phyloP scores from a whole-genome alignment of 2,797 vertebrate genomes.

The Intellagama lesueurii region DNA sequence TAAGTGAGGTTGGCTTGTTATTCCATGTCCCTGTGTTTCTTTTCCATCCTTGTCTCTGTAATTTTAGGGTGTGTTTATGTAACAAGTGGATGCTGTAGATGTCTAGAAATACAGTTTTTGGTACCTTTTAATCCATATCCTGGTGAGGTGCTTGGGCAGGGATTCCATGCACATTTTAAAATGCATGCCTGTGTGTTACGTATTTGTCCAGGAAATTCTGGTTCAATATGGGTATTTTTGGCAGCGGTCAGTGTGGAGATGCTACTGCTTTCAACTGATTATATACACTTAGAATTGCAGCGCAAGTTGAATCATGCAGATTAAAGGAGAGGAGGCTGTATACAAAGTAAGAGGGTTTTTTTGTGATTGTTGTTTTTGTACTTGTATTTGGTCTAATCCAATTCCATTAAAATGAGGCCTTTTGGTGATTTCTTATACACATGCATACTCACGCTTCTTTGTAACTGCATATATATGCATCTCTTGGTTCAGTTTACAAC shows the following conservation, averaged over 20 bases:
- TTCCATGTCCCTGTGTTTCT: neutral
- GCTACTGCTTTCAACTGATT: neutral
- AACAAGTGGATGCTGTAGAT: neutral
- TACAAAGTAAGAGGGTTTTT: neutral
- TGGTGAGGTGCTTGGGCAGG: too few species aligned
- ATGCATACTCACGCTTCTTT: conserved; percentile 21
- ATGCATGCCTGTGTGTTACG: neutral
- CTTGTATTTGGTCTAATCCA: neutral
- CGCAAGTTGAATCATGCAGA: neutral
- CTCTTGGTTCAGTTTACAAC: conserved; percentile 39
- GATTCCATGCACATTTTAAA: neutral
- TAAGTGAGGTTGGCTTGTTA: neutral
- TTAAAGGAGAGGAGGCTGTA: neutral
- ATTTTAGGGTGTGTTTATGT: conserved; percentile 10
- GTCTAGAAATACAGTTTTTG: neutral
- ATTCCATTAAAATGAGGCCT: neutral
- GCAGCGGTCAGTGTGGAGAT: neutral
- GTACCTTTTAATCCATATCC: neutral
- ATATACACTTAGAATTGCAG: neutral
- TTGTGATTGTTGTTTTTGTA: neutral
- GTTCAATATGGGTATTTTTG: neutral
- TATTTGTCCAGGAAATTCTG: neutral
- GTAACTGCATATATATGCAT: conserved; percentile 12
- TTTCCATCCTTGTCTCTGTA: neutral
- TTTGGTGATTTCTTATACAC: neutral